phyloP scores from a whole-genome alignment of 2,797 vertebrate genomes.

The Betta splendens region DNA sequence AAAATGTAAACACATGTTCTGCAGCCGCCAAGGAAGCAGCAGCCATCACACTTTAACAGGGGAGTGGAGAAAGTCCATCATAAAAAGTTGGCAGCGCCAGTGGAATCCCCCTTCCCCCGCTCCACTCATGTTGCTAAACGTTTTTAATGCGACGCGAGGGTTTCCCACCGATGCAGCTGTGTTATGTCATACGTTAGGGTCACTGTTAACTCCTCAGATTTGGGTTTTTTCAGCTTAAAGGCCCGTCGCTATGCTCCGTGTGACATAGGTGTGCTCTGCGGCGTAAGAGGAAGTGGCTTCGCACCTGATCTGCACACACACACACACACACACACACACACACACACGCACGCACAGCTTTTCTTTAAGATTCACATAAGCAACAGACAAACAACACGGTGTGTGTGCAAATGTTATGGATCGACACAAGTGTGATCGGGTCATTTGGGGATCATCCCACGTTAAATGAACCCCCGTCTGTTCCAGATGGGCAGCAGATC shows the following conservation, averaged over 20 bases:
- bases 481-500: conserved; percentile 93
- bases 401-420: neutral
- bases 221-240: conserved; percentile 4
- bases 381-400: neutral
- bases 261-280: neutral
- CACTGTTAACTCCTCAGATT: conserved; percentile 33
- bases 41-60: conserved; percentile 81
- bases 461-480: conserved; percentile 22
- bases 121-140: conserved; percentile 91
- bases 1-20: conserved; percentile 72
- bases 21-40: conserved; percentile 75
- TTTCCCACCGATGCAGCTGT: conserved; percentile 80
- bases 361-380: conserved; percentile 6
- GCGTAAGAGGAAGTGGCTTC: conserved; percentile 55
- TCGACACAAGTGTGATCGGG: too few species aligned
- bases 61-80: conserved; percentile 82
- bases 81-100: conserved; percentile 79
- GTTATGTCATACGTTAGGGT: conserved; percentile 36
- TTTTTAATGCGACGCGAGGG: conserved; percentile 86
- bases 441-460: neutral
- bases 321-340: conserved; percentile 12
- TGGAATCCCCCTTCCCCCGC: conserved; percentile 90
- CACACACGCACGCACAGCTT: conserved; percentile 13
- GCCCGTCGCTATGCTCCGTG: neutral
- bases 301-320: conserved; percentile 26